Evolutionary conservation across 2,888 invertebrate genomes (phyloP).

Genomic region (Melieria crassipennis): DNA sequence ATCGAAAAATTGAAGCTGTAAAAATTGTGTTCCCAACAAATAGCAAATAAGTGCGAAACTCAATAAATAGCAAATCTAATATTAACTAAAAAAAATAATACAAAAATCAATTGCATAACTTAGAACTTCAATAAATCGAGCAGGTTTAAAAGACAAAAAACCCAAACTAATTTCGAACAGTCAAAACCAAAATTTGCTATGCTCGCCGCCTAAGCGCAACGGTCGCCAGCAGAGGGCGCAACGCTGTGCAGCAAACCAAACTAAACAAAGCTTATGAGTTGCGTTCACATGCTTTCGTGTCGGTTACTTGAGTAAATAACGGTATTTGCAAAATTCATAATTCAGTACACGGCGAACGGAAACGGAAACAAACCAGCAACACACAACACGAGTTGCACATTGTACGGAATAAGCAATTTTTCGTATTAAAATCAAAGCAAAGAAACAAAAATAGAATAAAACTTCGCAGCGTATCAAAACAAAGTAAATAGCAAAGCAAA

Average conservation of each 20-base stretch:
- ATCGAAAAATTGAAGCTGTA: slow-evolving; percentile 19
- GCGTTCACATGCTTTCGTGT: not conserved
- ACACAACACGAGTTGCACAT: not conserved
- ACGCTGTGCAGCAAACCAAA: not conserved
- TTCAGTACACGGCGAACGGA: no score
- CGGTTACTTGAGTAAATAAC: no score
- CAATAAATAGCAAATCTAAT: not conserved
- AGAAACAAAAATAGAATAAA: not conserved
- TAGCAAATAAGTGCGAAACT: slow-evolving; percentile 19
- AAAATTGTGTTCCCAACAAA: slow-evolving; percentile 28
- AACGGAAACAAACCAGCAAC: no score
- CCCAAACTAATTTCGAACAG: not conserved
- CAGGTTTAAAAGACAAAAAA: not conserved
- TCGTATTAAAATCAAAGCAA: not conserved
- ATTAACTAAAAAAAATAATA: not conserved
- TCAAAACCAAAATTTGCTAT: not conserved
- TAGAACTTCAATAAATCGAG: not conserved
- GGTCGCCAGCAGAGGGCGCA: not conserved
- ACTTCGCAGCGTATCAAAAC: not conserved
- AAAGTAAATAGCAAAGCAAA: no score
- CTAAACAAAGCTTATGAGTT: slow-evolving; percentile 4
- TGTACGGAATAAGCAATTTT: not conserved
- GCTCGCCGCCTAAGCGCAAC: not conserved
- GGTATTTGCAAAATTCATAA: no score
- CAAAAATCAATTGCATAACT: not conserved